phyloP scores from a whole-genome alignment of 2,888 invertebrate genomes.

The Tryphoninae sp. region DNA sequence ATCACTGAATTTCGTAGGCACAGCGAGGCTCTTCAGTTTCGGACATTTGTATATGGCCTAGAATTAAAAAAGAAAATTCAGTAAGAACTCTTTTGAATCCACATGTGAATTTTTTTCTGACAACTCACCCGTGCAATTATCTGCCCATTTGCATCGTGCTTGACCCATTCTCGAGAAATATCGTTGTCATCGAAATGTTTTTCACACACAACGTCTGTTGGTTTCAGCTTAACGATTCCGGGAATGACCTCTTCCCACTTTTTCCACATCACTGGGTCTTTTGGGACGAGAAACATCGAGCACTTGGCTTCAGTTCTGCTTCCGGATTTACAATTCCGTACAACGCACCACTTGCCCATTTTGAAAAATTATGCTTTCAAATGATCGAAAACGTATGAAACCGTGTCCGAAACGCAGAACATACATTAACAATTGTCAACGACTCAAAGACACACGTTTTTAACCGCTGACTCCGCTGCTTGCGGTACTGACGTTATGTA shows the following conservation, averaged over 20 bases:
- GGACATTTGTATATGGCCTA: constrained; percentile 6
- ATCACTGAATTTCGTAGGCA: background rate
- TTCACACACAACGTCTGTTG: constrained; percentile 54
- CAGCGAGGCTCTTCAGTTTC: background rate
- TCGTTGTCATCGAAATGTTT: constrained; percentile 57
- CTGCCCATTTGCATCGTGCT: constrained; percentile 45
- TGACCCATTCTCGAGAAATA: constrained; percentile 52
- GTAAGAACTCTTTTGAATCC: constrained; percentile 6
- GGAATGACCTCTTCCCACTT: constrained; percentile 56
- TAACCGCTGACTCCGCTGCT: too few relatives aligned
- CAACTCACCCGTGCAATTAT: constrained; percentile 56
- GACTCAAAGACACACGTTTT: too few relatives aligned
- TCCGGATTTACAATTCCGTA: constrained; percentile 35
- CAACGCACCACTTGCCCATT: constrained; percentile 35
- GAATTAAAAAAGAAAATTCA: background rate
- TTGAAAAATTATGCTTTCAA: background rate
- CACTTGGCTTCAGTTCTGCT: constrained; percentile 7
- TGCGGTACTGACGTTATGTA: too few relatives aligned
- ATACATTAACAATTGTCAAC: too few relatives aligned
- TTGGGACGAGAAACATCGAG: constrained; percentile 35
- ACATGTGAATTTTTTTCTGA: constrained; percentile 7
- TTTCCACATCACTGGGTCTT: constrained; percentile 24
- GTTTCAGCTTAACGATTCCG: constrained; percentile 31
- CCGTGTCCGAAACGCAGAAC: too few relatives aligned
- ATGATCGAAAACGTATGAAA: too few relatives aligned